Conservation (phyloP, 2,797 vertebrate genomes). For the Loriculus beryllinus region DNA sequence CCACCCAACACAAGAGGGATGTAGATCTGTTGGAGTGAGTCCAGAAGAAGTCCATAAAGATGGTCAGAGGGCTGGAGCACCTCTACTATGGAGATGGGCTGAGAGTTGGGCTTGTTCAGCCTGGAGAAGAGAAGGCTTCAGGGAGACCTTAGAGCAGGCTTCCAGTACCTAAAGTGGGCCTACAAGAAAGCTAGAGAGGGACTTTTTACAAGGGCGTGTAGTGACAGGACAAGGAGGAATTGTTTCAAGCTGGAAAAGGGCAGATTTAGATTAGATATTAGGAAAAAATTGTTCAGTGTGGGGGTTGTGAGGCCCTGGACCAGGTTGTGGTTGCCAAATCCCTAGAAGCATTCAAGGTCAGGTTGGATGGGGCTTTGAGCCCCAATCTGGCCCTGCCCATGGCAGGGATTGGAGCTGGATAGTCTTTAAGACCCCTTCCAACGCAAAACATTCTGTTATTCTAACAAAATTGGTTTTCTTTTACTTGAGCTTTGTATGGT, state of each 20-base stretch:
- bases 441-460: background rate
- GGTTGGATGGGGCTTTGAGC: background rate
- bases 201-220: background rate
- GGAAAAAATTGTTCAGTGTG: background rate
- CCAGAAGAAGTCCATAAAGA: background rate
- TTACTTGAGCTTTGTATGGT: background rate
- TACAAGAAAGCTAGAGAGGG: background rate
- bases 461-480: background rate
- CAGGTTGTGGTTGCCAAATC: background rate
- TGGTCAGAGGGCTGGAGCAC: background rate
- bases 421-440: background rate
- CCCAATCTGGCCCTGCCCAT: background rate
- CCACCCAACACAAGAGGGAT: no score
- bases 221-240: background rate
- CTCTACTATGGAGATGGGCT: background rate
- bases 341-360: background rate
- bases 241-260: background rate
- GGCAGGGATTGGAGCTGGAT: background rate
- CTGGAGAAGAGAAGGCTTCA: background rate
- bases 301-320: background rate
- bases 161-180: background rate
- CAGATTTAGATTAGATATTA: background rate
- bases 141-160: background rate
- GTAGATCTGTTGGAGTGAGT: background rate
- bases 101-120: background rate